Conservation (phyloP, 2,113 vertebrate genomes). For the Tachysurus vachellii region DNA sequence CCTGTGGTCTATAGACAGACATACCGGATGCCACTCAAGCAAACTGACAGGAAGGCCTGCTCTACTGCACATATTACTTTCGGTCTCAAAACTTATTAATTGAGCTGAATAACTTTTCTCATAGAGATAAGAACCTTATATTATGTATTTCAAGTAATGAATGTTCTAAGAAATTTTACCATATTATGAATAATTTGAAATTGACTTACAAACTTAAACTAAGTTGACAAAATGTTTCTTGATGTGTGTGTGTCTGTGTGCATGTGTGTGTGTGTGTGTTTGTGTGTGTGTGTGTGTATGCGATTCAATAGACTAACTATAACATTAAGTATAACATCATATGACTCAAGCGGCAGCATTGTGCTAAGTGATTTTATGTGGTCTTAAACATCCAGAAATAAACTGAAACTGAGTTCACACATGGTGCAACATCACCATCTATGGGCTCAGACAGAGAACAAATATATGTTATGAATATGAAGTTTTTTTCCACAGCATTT, state of each 20-base stretch:
- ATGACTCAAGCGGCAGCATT: no score
- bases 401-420: not conserved
- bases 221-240: not conserved
- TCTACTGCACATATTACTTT: constrained; percentile 56
- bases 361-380: not conserved
- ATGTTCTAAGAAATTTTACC: not conserved
- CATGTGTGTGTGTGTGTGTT: no score
- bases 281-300: no score
- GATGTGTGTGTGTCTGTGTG: not conserved
- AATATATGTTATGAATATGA: not conserved
- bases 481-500: not conserved
- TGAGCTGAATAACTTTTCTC: constrained; percentile 2
- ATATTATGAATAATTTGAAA: not conserved
- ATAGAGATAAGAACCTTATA: not conserved
- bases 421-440: constrained; percentile 42
- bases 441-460: not conserved
- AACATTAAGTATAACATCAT: no score
- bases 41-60: constrained; percentile 39
- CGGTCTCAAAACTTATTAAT: constrained; percentile 29
- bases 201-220: not conserved
- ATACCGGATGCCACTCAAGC: constrained; percentile 64
- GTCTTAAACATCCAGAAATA: not conserved
- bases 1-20: constrained; percentile 62
- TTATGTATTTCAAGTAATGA: not conserved
- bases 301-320: no score